Evolutionary conservation across 2,113 vertebrate genomes (phyloP), one percentile per base, ranked within the genome.

Genomic region (Melierax canorus): DNA sequence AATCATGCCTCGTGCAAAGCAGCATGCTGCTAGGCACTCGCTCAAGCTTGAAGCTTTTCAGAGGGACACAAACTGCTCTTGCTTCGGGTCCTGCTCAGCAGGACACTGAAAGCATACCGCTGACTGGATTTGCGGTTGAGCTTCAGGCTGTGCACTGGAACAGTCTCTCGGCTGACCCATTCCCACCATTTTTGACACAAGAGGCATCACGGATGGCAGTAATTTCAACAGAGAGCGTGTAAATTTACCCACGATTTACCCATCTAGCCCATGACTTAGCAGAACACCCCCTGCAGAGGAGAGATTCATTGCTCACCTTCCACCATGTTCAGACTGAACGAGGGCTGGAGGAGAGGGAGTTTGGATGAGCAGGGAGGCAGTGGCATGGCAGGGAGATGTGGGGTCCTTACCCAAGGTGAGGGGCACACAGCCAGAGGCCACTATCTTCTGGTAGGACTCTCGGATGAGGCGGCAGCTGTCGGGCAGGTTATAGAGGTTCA

Each of bases 401-500:
- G 29, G 41, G 19, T 59, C 80, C 96, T 99, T 97, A 99, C 99
- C 99, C 98, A 99, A 84, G 6, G 99, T 99, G 88, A 99, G 98
- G 1, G 99, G 99, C 23, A 99, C 93, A 1, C 99, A 99, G 90
- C 98, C 98, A 0, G 97, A 96, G 0, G 97, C 97, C 85, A 98
- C 50, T 0, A 99, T 98, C 36, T 96, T 96, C 91, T 82, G 98
- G 93, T 98, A 99, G 90, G 97, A 90, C 38, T 99, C 98, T 10
- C 94, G 98, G 97, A 99, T 99, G 69, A 95, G 97, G 88, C 79
- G 98, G 98, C 99, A 99, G 96, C 99, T 99, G 97, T 99, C 98
- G 32, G 98, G 98, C 59, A 99, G 98, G 97, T 99, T 98, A 69
- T 98, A 99, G 39, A 99, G 53, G 51, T 99, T 99, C 48, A 99